These are phyloP conservation scores for Oligia strigilis DNA, from an alignment of 2,888 invertebrate species.

Conservation along the genomic window DNA sequence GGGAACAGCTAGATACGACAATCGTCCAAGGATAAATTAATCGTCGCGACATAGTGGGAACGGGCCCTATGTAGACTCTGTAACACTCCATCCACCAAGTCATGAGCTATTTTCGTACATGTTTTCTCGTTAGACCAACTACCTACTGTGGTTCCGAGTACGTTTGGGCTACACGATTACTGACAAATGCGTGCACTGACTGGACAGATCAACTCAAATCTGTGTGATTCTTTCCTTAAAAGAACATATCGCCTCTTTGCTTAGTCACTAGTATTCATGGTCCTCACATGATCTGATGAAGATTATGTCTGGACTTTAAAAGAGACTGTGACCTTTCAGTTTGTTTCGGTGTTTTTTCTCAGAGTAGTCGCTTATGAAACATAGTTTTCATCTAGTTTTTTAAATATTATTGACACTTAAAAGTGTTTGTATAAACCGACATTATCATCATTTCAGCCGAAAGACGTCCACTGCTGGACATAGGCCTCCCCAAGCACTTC, in stretches of 20 bases:
- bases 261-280: not conserved
- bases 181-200: not conserved
- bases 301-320: not conserved
- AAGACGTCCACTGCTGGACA: no score
- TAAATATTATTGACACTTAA: not conserved
- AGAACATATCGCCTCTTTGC: no score
- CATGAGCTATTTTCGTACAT: not conserved
- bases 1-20: no score
- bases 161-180: not conserved
- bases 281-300: not conserved
- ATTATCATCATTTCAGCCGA: no score
- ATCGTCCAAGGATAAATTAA: no score
- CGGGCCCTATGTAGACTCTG: not conserved
- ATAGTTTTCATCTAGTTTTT: not conserved
- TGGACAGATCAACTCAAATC: no score
- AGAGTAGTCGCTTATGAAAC: not conserved
- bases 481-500: no score
- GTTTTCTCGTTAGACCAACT: not conserved
- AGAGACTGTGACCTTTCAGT: not conserved
- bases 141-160: not conserved
- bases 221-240: not conserved
- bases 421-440: not conserved
- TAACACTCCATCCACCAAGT: not conserved
- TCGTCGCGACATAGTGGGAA: no score
- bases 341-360: not conserved